Evolutionary conservation across 2,113 vertebrate genomes (phyloP), one percentile per base, ranked within the genome.

Genomic region (Dascyllus trimaculatus): DNA sequence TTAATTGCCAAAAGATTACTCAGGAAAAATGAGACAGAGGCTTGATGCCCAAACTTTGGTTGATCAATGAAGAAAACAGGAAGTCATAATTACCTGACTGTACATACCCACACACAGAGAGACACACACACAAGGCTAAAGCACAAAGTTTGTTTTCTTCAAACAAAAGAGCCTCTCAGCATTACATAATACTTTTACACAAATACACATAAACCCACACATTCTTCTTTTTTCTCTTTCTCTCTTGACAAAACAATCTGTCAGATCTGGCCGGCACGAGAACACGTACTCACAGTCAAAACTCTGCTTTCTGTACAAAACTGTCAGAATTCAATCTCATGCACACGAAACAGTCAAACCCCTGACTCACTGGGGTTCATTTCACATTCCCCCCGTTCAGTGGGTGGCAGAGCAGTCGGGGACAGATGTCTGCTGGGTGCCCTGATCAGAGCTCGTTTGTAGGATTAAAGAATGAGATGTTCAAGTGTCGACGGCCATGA

Each of bases 371-470:
- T 9, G 5, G 61, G 66, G 54, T 71, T 79, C 25, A 79, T 76
- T 79, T 49, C 35, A 40, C 53, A 64, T 77, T 84, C 59, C 63
- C 22, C 74, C 66, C 84, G 80, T 82, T 86, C 66, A 81, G 64
- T 40, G 32, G 52, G 71, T 40, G 40, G 70, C 74, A 54, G 75
- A 82, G 59, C 53, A 19, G 61, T 62, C 59, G 18, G 49, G 35
- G 69, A 75, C 72, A 84, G 24, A 32, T n/a, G 21, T 74, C 64
- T 32, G 66, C 40, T 66, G 77, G 58, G 14, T 22, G 26, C 32
- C 0, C 25, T 57, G 63, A 80, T 85, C 54, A 40, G 21, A 78
- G 82, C 66, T 80, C 54, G 81, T 86, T 77, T 59, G 59, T 53
- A 57, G 73, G 52, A 84, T 78, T 78, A 73, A 87, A 72, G 48